Evolutionary conservation across 2,113 vertebrate genomes (phyloP), one percentile per base, ranked within the genome.

Genomic region (Circaetus cinerascens): DNA sequence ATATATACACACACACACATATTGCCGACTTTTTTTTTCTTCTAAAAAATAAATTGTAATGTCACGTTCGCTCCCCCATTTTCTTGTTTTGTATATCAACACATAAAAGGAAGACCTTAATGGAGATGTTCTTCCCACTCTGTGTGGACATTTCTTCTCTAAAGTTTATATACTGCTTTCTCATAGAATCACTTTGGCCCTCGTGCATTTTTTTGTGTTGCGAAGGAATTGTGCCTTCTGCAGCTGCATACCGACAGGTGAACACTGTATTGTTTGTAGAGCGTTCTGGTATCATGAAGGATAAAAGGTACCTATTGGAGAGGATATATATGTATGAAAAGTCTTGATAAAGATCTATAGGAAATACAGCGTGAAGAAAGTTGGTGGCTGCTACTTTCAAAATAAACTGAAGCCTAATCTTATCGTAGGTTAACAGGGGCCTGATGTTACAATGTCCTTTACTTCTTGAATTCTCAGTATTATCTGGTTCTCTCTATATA

Each of bases 171-270:
- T 27, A 17, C 36, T 41, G 14, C 18, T 86, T 81, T 82, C 16
- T 78, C 15, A 30, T 10, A 12, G 16, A 46, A 30, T 43, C 0
- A 1, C 14, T 51, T 90, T 71, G 46, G 11, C 30, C 30, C 29
- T 51, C 0, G 0, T 10, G 9, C 26, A 2, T 50, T n/a, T 19
- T 46, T 13, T 26, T 36, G 12, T 41, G 2, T 36, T 77, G 38
- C 3, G 13, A 66, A 85, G 29, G 29, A 88, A 29, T 64, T 55
- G 23, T 50, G 23, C 17, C 12, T 73, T 74, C 40, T 86, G 38
- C 26, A 55, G 36, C 55, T 74, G 15, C 15, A 7, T 48, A 25
- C 12, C 27, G 68, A 26, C 20, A 48, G 17, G 23, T 57, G 45
- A 59, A 50, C 6, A 4, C 22, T 41, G 9, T 21, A 30, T 25